Evolutionary conservation across 1,140 invertebrate genomes (phyloP).

Genomic region (Drosophila bocqueti): DNA sequence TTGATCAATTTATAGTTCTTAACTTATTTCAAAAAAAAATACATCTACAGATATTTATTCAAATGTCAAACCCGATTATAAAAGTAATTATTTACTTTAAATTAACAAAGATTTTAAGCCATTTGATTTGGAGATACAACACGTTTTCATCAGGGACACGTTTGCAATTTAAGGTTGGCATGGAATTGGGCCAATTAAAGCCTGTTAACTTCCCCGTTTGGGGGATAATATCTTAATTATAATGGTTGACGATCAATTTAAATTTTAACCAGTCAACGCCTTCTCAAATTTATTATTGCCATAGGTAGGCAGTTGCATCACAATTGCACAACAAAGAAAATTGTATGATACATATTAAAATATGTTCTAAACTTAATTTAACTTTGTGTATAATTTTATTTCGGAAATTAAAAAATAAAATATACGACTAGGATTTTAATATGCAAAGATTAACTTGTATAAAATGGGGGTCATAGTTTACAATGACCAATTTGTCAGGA

Average conservation of each 20-base stretch:
- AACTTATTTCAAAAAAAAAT: neutral
- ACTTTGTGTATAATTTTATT: too few species aligned
- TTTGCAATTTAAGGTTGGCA: constrained; percentile 10
- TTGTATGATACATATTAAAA: too few species aligned
- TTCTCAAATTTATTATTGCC: constrained; percentile 7
- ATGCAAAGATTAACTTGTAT: too few species aligned
- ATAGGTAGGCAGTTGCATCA: neutral
- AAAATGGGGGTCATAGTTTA: neutral
- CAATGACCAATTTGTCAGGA: constrained; percentile 8
- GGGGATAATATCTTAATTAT: constrained; percentile 11
- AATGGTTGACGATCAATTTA: constrained; percentile 8
- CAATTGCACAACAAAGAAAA: constrained; percentile 8
- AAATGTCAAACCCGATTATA: neutral
- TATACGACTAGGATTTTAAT: neutral
- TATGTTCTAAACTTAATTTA: neutral
- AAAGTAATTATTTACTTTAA: neutral
- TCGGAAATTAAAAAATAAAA: too few species aligned
- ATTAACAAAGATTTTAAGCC: neutral
- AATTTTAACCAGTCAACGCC: constrained; percentile 9
- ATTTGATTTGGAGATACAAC: constrained; percentile 2
- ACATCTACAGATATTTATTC: neutral
- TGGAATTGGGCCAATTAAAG: constrained; percentile 24
- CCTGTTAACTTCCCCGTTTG: constrained; percentile 14
- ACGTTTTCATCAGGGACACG: constrained; percentile 8
- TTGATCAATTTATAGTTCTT: neutral